Evolutionary conservation across 2,113 vertebrate species (phyloP).

Genomic region (Otis tarda): DNA sequence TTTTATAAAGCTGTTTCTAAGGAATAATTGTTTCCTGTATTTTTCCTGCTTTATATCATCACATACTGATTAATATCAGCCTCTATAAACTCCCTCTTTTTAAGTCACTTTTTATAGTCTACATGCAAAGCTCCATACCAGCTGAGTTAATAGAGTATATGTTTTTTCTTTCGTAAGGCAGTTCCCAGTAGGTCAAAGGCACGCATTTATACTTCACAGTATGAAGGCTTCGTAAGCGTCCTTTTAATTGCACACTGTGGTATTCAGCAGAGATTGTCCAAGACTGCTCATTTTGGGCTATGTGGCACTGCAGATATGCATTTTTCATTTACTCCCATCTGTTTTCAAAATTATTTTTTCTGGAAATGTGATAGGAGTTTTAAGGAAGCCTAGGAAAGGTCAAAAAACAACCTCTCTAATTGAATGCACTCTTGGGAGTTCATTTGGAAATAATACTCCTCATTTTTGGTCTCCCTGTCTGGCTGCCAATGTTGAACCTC

Average conservation of each 20-base stretch:
- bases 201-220: slow-evolving; percentile 3
- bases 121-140: background rate
- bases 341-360: slow-evolving; percentile 13
- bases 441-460: background rate
- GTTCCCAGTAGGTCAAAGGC: background rate
- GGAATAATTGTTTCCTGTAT: background rate
- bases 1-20: background rate
- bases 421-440: slow-evolving; percentile 19
- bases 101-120: background rate
- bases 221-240: background rate
- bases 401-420: slow-evolving; percentile 31
- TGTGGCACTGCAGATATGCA: background rate
- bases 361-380: background rate
- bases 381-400: slow-evolving; percentile 8
- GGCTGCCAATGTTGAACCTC: slow-evolving; percentile 23
- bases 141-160: background rate
- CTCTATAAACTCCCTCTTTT: background rate
- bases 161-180: background rate
- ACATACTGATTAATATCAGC: background rate
- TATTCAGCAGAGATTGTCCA: background rate
- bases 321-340: slow-evolving; percentile 11
- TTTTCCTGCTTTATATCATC: background rate
- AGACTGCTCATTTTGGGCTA: background rate
- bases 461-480: slow-evolving; percentile 28
- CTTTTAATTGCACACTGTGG: background rate